Conservation (phyloP, 2,797 vertebrate species). For the Bovichtus variegatus region DNA sequence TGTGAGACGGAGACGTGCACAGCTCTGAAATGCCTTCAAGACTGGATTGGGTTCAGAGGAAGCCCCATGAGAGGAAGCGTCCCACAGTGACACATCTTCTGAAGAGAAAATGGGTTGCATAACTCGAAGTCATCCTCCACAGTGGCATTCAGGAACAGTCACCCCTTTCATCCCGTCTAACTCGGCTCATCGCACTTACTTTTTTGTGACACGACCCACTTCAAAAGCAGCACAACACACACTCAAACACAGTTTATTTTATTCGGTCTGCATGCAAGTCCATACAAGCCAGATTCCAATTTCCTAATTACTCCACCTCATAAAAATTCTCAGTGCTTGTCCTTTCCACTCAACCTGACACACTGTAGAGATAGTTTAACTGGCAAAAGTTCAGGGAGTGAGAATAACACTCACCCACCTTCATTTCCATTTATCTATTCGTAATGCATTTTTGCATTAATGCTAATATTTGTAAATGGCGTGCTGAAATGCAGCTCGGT, state of each 20-base stretch:
- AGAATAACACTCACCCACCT: slow-evolving; percentile 58
- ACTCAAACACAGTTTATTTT: slow-evolving; percentile 23
- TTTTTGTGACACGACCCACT: slow-evolving; percentile 24
- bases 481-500: slow-evolving; percentile 56
- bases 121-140: slow-evolving; percentile 40
- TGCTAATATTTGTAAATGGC: slow-evolving; percentile 81
- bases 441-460: slow-evolving; percentile 76
- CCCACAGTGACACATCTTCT: slow-evolving; percentile 24
- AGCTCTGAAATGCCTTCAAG: slow-evolving; percentile 34
- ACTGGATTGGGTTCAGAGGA: slow-evolving; percentile 42
- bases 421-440: slow-evolving; percentile 67
- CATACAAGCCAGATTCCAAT: slow-evolving; percentile 42
- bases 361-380: slow-evolving; percentile 59
- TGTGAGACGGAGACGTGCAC: slow-evolving; percentile 40
- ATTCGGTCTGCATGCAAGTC: slow-evolving; percentile 36
- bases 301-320: slow-evolving; percentile 64
- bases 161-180: slow-evolving; percentile 38
- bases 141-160: slow-evolving; percentile 29
- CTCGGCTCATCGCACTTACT: slow-evolving; percentile 31
- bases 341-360: slow-evolving; percentile 58
- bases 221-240: slow-evolving; percentile 33
- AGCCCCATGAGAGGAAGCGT: slow-evolving; percentile 27
- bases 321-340: slow-evolving; percentile 49
- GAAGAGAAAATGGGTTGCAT: slow-evolving; percentile 29
- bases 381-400: slow-evolving; percentile 49